phyloP scores from a whole-genome alignment of 2,113 vertebrate genomes.

The Caretta caretta region DNA sequence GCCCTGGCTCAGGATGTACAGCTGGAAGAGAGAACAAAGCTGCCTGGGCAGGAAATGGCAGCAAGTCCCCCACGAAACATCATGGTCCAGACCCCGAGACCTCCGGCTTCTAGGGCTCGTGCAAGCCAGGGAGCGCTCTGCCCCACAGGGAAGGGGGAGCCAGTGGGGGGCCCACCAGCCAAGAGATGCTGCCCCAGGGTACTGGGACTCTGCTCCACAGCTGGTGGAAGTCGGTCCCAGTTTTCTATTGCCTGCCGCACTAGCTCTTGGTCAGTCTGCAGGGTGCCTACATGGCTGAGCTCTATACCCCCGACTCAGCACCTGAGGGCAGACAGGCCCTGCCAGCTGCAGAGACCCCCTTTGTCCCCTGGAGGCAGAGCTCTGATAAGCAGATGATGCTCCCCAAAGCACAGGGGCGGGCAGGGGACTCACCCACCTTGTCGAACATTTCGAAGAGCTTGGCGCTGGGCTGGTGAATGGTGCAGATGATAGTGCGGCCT shows the following conservation, averaged over 20 bases:
- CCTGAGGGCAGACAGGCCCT: not conserved
- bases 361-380: not conserved
- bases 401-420: not conserved
- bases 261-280: too few relatives aligned
- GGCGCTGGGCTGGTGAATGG: conserved; percentile 99
- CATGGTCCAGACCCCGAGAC: not conserved
- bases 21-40: conserved; percentile 75
- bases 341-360: not conserved
- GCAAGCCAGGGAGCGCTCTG: not conserved
- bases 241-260: too few relatives aligned
- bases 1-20: conserved; percentile 98
- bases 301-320: not conserved
- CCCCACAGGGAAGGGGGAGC: not conserved
- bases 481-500: conserved; percentile 97
- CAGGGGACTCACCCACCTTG: conserved; percentile 85
- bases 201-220: not conserved
- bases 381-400: not conserved
- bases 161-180: not conserved
- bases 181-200: not conserved
- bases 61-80: not conserved
- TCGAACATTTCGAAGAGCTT: conserved; percentile 99
- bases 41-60: accelerated
- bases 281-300: too few relatives aligned
- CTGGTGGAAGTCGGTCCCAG: not conserved
- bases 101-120: not conserved